These are phyloP conservation scores for Sminthopsis crassicaudata DNA, from an alignment of 2,113 vertebrate species.

Conservation along the genomic window DNA sequence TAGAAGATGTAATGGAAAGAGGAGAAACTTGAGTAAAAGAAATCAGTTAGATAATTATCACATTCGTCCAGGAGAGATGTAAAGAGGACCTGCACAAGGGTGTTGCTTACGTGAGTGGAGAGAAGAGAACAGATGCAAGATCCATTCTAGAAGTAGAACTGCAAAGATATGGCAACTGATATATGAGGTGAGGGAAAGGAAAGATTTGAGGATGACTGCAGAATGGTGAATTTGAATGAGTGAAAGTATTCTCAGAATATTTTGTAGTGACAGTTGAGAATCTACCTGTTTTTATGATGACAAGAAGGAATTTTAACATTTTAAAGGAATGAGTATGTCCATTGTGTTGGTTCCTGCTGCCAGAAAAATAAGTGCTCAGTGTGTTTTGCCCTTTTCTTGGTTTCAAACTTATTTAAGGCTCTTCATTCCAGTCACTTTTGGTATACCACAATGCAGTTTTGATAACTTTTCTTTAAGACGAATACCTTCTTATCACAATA, in stretches of 20 bases:
- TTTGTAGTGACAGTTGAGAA: conserved; percentile 36
- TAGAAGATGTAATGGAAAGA: background rate
- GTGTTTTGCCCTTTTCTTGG: conserved; percentile 61
- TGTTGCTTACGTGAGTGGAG: background rate
- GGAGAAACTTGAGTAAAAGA: background rate
- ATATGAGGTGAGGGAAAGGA: background rate
- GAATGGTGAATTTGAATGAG: background rate
- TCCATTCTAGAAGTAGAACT: background rate
- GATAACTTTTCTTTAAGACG: conserved; percentile 75
- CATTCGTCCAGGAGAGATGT: background rate
- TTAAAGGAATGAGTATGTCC: conserved; percentile 66
- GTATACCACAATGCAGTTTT: conserved; percentile 60
- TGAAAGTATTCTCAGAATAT: conserved; percentile 9
- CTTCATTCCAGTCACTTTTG: conserved; percentile 59
- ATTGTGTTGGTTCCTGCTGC: conserved; percentile 65
- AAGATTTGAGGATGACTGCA: background rate
- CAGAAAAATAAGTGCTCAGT: conserved; percentile 62
- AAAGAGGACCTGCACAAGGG: background rate
- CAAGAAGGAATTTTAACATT: conserved; percentile 31
- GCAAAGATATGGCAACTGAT: background rate
- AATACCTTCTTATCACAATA: conserved; percentile 65
- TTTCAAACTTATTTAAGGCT: conserved; percentile 71
- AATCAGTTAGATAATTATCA: background rate
- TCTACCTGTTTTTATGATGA: background rate
- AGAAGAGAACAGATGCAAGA: background rate